Evolutionary conservation across 35 echinoderm and acorn worm genomes (phyloP).

Genomic region (Lytechinus pictus): DNA sequence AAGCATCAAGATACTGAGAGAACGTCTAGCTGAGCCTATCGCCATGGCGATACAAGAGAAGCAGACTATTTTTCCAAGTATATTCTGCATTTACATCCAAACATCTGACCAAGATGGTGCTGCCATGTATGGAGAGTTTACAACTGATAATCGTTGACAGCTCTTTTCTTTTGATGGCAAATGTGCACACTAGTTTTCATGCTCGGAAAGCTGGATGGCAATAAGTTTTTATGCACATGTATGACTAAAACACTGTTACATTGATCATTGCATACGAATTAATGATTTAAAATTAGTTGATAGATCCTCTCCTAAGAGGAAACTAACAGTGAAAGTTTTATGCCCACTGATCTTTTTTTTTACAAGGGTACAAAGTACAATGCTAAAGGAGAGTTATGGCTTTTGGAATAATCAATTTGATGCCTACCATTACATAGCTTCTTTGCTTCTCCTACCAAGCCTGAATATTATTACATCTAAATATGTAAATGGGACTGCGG

Average conservation of each 20-base stretch:
- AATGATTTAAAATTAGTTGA: no score
- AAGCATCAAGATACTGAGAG: background rate
- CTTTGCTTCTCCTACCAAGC: no score
- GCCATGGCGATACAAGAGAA: conserved; percentile 25
- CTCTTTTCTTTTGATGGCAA: background rate
- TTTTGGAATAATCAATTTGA: no score
- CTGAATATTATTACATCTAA: no score
- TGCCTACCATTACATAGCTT: no score
- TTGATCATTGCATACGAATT: background rate
- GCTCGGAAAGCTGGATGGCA: background rate
- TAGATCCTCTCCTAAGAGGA: no score
- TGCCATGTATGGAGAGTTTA: background rate
- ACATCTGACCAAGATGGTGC: conserved; percentile 10
- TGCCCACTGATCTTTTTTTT: no score
- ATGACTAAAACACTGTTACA: no score
- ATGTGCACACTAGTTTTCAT: background rate
- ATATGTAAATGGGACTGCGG: no score
- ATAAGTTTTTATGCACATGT: background rate
- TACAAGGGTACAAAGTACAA: no score
- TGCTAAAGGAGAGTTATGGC: no score
- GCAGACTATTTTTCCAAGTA: background rate
- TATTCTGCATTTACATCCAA: conserved; percentile 43
- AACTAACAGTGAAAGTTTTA: no score
- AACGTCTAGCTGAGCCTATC: conserved; percentile 21
- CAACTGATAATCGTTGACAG: background rate